phyloP scores from a whole-genome alignment of 2,888 invertebrate genomes.

The Cistogaster globosa region DNA sequence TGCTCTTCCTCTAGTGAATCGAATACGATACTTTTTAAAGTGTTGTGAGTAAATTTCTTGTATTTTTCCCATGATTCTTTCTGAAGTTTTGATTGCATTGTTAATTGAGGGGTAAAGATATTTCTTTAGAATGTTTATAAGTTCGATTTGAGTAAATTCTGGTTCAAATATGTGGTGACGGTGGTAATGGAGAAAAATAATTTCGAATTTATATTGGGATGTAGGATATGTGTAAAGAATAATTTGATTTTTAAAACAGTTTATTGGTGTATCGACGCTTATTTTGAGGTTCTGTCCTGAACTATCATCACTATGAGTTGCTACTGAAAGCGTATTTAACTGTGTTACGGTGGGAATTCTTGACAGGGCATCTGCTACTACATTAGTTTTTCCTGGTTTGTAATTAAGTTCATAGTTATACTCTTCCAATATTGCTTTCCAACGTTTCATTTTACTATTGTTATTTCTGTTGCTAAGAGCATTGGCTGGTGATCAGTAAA shows the following conservation, averaged over 20 bases:
- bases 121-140: not conserved
- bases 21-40: not conserved
- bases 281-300: too few relatives aligned
- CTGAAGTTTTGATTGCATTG: too few relatives aligned
- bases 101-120: too few relatives aligned
- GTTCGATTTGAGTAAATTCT: not conserved
- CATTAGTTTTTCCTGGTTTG: too few relatives aligned
- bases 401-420: too few relatives aligned
- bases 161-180: not conserved
- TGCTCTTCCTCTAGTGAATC: conserved; percentile 4
- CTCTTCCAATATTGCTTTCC: conserved; percentile 54
- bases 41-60: conserved; percentile 9
- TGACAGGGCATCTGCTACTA: conserved; percentile 49
- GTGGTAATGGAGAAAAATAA: not conserved
- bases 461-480: conserved; percentile 48
- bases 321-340: not conserved
- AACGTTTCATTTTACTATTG: too few relatives aligned
- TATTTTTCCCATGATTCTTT: not conserved
- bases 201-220: too few relatives aligned
- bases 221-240: too few relatives aligned
- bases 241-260: too few relatives aligned
- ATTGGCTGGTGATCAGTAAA: conserved; percentile 54
- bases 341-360: not conserved
- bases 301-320: not conserved
- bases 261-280: too few relatives aligned